Evolutionary conservation across 2,797 vertebrate genomes (phyloP).

Genomic region (Emydoidea blandingii): DNA sequence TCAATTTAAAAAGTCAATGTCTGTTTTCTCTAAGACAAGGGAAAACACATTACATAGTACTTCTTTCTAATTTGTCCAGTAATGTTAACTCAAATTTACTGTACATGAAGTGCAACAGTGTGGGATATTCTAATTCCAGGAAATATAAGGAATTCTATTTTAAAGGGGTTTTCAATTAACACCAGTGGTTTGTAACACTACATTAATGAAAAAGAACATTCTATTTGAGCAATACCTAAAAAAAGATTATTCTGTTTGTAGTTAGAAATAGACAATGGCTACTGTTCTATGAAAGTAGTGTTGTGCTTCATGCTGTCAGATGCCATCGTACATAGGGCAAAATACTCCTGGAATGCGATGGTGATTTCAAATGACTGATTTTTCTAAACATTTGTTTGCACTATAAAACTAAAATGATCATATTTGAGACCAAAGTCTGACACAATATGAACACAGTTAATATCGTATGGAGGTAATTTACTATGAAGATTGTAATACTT

Average conservation of each 20-base stretch:
- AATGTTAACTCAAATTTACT: background rate
- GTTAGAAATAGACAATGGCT: background rate
- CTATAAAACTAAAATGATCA: conserved; percentile 19
- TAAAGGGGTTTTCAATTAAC: background rate
- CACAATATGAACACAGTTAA: conserved; percentile 30
- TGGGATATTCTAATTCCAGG: background rate
- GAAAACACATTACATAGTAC: background rate
- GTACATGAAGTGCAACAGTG: background rate
- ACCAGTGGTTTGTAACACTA: background rate
- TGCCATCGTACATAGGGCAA: background rate
- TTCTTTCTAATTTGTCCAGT: background rate
- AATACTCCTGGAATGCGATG: conserved; percentile 2
- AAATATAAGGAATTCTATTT: conserved; percentile 1
- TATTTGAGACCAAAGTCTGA: conserved; percentile 24
- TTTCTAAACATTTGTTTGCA: background rate
- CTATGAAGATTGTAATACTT: conserved; percentile 34
- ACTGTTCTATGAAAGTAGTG: background rate
- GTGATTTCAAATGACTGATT: conserved; percentile 29
- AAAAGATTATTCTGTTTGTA: background rate
- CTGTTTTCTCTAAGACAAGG: background rate
- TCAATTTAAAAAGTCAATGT: background rate
- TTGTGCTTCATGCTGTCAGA: background rate
- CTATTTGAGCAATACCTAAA: background rate
- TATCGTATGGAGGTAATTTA: conserved; percentile 48
- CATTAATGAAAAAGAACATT: background rate